Conservation (phyloP, 2,888 invertebrate species). For the Tinea semifulvella region DNA sequence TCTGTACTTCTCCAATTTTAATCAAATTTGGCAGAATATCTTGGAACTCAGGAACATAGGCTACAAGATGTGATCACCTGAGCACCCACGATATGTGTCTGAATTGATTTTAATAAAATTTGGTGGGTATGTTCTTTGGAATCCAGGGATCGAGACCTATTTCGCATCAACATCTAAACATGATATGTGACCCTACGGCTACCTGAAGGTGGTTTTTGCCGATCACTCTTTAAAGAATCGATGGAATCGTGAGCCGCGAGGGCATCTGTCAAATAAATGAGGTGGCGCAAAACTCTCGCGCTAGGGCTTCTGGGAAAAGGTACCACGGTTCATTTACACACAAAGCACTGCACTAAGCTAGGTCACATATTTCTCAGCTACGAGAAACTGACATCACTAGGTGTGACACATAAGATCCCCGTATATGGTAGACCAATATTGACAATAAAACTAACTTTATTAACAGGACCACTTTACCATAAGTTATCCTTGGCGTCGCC, state of each 20-base stretch:
- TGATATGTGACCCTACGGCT: too few species aligned
- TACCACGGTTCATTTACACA: conserved; percentile 24
- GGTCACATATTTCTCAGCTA: conserved; percentile 65
- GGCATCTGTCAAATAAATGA: conserved; percentile 3
- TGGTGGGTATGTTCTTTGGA: too few species aligned
- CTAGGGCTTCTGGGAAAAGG: background rate
- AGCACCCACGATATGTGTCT: too few species aligned
- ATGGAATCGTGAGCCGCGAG: conserved; percentile 6
- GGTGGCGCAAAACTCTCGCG: background rate
- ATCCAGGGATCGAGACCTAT: too few species aligned
- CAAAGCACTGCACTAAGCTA: conserved; percentile 55
- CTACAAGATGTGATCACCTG: too few species aligned
- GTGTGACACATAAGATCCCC: conserved; percentile 65
- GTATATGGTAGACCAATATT: conserved; percentile 60
- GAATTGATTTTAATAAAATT: too few species aligned
- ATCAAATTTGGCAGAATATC: too few species aligned
- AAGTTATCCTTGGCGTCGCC: conserved; percentile 71
- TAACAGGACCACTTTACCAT: conserved; percentile 67
- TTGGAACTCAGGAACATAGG: too few species aligned
- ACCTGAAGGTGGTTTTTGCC: too few species aligned
- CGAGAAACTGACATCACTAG: conserved; percentile 59
- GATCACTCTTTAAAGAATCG: too few species aligned
- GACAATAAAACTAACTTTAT: conserved; percentile 50
- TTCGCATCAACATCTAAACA: background rate
- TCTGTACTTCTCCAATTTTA: too few species aligned